phyloP scores from a whole-genome alignment of 2,888 invertebrate species.

The Strigamia transsilvanica region DNA sequence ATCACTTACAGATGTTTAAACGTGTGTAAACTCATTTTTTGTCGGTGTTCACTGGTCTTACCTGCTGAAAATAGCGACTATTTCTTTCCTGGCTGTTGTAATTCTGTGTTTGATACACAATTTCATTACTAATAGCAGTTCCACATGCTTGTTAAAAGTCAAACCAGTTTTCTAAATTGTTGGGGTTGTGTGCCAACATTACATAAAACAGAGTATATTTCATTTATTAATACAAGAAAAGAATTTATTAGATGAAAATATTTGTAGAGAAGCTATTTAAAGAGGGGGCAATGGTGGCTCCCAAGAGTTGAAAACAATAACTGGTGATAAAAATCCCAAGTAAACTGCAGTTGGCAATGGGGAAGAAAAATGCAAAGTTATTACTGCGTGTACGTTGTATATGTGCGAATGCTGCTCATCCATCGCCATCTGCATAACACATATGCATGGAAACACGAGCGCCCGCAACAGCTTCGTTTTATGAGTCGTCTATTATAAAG shows the following conservation, averaged over 20 bases:
- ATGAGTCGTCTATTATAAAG: slow-evolving; percentile 46
- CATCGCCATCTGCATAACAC: slow-evolving; percentile 48
- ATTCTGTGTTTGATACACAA: too few relatives aligned
- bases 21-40: too few relatives aligned
- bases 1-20: too few relatives aligned
- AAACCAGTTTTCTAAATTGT: too few relatives aligned
- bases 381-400: slow-evolving; percentile 36
- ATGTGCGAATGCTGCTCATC: slow-evolving; percentile 47
- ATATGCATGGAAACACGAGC: slow-evolving; percentile 32
- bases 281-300: background rate
- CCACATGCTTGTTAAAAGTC: too few relatives aligned
- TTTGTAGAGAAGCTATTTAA: background rate
- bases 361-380: slow-evolving; percentile 43
- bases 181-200: too few relatives aligned
- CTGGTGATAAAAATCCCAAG: slow-evolving; percentile 37
- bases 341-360: slow-evolving; percentile 37
- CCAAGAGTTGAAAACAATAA: slow-evolving; percentile 32
- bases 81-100: too few relatives aligned
- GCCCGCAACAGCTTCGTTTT: slow-evolving; percentile 45
- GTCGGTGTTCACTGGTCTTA: too few relatives aligned
- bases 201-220: too few relatives aligned
- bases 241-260: background rate
- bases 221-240: background rate
- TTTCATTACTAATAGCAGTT: too few relatives aligned
- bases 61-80: too few relatives aligned